Percentiles rank a stretch among this genome's conserved stretches.
phyloP scores from a whole-genome alignment of 2,888 invertebrate genomes.

The Agriopis leucophaearia region DNA sequence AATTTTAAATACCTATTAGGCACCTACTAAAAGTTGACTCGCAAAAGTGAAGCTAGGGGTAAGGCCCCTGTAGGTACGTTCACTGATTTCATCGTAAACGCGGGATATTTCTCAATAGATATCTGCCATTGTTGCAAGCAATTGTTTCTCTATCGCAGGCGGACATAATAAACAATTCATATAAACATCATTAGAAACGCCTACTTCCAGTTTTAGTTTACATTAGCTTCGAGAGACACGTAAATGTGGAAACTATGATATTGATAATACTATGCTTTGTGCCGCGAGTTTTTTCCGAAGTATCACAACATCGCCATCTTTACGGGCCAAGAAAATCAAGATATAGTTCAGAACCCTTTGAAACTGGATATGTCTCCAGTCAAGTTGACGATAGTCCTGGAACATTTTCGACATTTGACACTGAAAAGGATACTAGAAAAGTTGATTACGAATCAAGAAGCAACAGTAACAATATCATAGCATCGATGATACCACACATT shows the following conservation, averaged over 20 bases:
- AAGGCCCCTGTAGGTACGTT: not conserved
- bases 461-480: not conserved
- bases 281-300: slow-evolving; percentile 55
- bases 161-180: slow-evolving; percentile 71
- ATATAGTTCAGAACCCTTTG: slow-evolving; percentile 53
- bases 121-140: slow-evolving; percentile 66
- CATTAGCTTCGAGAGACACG: slow-evolving; percentile 56
- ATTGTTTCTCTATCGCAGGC: slow-evolving; percentile 56
- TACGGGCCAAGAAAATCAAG: slow-evolving; percentile 58
- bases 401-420: slow-evolving; percentile 43
- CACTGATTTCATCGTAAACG: slow-evolving; percentile 26
- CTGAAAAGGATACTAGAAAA: not conserved
- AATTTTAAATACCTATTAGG: no score
- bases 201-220: slow-evolving; percentile 66
- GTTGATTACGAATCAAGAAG: not conserved
- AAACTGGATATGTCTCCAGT: slow-evolving; percentile 57
- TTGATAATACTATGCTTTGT: slow-evolving; percentile 60
- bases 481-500: slow-evolving; percentile 2
- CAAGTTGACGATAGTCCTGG: slow-evolving; percentile 53
- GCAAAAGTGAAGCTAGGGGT: no score
- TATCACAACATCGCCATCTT: slow-evolving; percentile 55
- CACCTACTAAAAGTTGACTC: no score
- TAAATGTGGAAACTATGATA: slow-evolving; percentile 49
- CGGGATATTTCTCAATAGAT: slow-evolving; percentile 71
- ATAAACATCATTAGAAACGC: slow-evolving; percentile 68